Percentiles rank a stretch among this genome's conserved stretches.
phyloP scores from a whole-genome alignment of 1,140 invertebrate genomes.

The Pemphigus obesinymphae region DNA sequence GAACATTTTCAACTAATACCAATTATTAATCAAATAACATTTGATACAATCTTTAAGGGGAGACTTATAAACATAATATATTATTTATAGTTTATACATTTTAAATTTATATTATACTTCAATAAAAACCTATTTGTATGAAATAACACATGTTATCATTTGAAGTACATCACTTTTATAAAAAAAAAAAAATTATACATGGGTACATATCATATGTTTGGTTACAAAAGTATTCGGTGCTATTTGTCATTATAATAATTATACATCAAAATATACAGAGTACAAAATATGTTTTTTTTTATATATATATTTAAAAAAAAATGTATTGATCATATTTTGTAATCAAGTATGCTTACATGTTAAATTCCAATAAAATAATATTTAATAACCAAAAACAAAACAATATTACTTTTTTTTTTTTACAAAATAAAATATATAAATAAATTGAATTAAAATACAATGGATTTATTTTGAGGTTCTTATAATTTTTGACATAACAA shows the following conservation, averaged over 20 bases:
- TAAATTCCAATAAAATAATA: not conserved
- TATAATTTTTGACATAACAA: not conserved
- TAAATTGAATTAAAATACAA: not conserved
- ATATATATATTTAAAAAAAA: slow-evolving; percentile 2
- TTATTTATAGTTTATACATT: too few species aligned
- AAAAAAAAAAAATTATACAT: too few species aligned
- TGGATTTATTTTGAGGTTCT: not conserved
- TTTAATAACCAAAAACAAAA: slow-evolving; percentile 25
- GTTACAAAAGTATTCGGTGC: too few species aligned
- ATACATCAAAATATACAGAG: not conserved
- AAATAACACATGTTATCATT: too few species aligned
- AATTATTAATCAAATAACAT: too few species aligned
- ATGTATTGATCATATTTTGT: not conserved
- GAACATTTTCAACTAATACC: too few species aligned
- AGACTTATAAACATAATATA: too few species aligned
- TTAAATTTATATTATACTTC: too few species aligned
- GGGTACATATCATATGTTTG: too few species aligned
- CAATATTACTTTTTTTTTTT: slow-evolving; percentile 17
- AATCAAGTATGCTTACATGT: not conserved
- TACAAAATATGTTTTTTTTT: not conserved
- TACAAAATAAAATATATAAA: slow-evolving; percentile 21
- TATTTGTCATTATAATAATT: not conserved
- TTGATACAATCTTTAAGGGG: too few species aligned
- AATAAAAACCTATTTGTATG: too few species aligned
- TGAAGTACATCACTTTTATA: too few species aligned